phyloP scores from a whole-genome alignment of 2,888 invertebrate genomes.

The Hemaris fuciformis region DNA sequence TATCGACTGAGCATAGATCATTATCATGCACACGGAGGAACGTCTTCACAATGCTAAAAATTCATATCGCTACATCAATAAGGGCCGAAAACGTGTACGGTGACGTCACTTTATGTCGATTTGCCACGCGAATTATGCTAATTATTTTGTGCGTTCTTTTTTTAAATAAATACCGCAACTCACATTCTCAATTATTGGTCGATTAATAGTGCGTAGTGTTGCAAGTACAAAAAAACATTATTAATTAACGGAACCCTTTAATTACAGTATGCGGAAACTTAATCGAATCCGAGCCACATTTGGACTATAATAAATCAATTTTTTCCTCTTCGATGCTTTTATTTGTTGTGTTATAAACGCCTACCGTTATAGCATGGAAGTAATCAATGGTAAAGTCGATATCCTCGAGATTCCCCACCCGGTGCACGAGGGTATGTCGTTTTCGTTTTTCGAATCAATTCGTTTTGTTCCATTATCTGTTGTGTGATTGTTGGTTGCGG shows the following conservation, averaged over 20 bases:
- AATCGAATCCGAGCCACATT: slow-evolving; percentile 46
- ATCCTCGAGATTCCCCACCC: slow-evolving; percentile 36
- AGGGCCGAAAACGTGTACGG: background rate
- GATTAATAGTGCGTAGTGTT: slow-evolving; percentile 12
- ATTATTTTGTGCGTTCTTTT: background rate
- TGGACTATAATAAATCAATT: slow-evolving; percentile 51
- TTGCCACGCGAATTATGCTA: background rate
- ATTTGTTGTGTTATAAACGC: slow-evolving; percentile 34
- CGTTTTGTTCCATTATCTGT: slow-evolving; percentile 76
- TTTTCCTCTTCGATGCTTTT: slow-evolving; percentile 34
- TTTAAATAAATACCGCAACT: background rate
- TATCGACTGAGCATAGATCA: slow-evolving; percentile 30
- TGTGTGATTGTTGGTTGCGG: slow-evolving; percentile 78
- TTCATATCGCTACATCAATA: slow-evolving; percentile 22
- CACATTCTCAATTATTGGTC: slow-evolving; percentile 19
- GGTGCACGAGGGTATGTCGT: slow-evolving; percentile 21
- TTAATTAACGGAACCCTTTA: slow-evolving; percentile 46
- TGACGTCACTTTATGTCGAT: background rate
- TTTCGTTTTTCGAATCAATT: slow-evolving; percentile 53
- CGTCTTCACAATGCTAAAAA: slow-evolving; percentile 35
- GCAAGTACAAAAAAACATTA: slow-evolving; percentile 8
- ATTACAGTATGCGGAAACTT: slow-evolving; percentile 41
- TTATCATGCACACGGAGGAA: slow-evolving; percentile 26
- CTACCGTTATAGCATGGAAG: slow-evolving; percentile 30
- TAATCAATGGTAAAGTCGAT: background rate